phyloP scores from a whole-genome alignment of 2,888 invertebrate species.

The Volucella bombylans region DNA sequence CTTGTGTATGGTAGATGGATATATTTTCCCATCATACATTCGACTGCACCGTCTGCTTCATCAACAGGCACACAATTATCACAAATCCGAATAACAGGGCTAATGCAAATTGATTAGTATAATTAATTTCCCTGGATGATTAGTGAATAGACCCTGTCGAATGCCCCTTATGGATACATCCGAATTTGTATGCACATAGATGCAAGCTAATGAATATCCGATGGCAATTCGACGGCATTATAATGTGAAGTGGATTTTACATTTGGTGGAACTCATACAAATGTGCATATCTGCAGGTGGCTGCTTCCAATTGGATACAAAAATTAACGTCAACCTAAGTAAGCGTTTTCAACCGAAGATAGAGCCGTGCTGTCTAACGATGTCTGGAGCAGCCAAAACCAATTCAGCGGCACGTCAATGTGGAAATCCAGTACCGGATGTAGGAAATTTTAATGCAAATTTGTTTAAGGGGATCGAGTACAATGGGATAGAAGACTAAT shows the following conservation, averaged over 20 bases:
- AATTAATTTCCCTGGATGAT: slow-evolving; percentile 19
- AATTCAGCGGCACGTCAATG: too few relatives aligned
- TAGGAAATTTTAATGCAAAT: slow-evolving; percentile 16
- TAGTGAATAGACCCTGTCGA: slow-evolving; percentile 40
- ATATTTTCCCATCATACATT: too few relatives aligned
- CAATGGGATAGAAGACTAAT: neutral
- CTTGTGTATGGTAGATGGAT: too few relatives aligned
- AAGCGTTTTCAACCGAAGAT: too few relatives aligned
- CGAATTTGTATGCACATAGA: neutral
- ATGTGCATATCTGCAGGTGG: too few relatives aligned
- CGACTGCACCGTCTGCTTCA: neutral
- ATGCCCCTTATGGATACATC: neutral
- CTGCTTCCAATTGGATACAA: too few relatives aligned
- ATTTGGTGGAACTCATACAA: neutral
- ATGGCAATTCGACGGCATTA: slow-evolving; percentile 52
- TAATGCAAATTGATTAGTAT: slow-evolving; percentile 55
- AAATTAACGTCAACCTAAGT: neutral
- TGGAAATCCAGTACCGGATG: neutral
- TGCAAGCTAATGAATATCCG: slow-evolving; percentile 37
- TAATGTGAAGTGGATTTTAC: slow-evolving; percentile 32
- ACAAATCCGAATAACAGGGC: neutral
- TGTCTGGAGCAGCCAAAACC: too few relatives aligned
- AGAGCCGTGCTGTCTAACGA: too few relatives aligned
- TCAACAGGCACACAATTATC: slow-evolving; percentile 6
- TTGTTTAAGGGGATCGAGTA: neutral